These are phyloP conservation scores for Daktulosphaira vitifoliae DNA, from an alignment of 1,140 invertebrate genomes.

Conservation along the genomic window DNA sequence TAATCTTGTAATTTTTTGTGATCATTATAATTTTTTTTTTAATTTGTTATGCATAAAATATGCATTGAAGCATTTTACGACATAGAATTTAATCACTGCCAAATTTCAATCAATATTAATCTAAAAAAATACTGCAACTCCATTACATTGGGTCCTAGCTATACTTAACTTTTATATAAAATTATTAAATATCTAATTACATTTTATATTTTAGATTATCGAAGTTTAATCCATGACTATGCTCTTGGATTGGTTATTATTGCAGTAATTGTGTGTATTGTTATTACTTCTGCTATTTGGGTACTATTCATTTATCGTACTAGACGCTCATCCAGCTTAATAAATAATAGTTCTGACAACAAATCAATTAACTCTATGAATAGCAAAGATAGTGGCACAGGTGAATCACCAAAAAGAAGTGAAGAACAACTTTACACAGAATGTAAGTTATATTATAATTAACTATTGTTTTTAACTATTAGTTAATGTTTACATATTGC, in stretches of 20 bases:
- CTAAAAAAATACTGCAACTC: no score
- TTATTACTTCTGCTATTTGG: conserved; percentile 83
- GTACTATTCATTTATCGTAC: conserved; percentile 86
- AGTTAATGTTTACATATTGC: neutral
- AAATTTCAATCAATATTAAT: no score
- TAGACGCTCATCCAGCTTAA: conserved; percentile 44
- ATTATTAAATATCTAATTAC: no score
- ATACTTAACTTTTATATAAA: no score
- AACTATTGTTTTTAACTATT: neutral
- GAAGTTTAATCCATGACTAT: neutral
- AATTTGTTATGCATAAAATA: no score
- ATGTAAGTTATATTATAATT: conserved; percentile 4
- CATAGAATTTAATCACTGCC: no score
- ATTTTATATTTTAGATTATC: conserved; percentile 15
- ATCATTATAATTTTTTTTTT: no score
- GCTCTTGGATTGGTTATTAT: conserved; percentile 72
- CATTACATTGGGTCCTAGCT: no score
- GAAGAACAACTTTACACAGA: conserved; percentile 47
- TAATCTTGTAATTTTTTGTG: no score
- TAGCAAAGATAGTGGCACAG: conserved; percentile 54
- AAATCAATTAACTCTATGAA: conserved; percentile 47
- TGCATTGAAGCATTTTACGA: no score
- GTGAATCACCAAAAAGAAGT: conserved; percentile 52
- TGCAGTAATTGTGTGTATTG: conserved; percentile 78
- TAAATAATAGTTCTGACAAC: conserved; percentile 42